Conservation (phyloP, 2,888 invertebrate species). For the Ophion costatus region DNA sequence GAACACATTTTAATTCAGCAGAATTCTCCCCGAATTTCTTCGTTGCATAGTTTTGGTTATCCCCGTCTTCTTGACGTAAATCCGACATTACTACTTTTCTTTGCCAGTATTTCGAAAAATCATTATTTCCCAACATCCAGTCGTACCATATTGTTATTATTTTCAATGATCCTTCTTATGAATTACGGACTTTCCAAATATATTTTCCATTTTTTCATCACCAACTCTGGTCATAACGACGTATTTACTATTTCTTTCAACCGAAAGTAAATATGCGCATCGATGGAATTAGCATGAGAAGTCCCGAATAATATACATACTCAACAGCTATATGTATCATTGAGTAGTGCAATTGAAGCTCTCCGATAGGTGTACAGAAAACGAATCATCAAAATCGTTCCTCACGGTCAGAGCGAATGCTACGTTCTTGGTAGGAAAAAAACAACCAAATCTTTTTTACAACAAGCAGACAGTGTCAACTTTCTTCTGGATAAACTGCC, state of each 20-base stretch:
- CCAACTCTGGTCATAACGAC: not conserved
- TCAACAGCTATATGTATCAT: constrained; percentile 12
- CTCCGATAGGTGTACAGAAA: constrained; percentile 15
- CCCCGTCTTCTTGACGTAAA: too few species aligned
- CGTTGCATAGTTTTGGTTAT: too few species aligned
- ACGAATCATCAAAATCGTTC: constrained; percentile 58
- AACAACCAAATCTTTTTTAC: constrained; percentile 50
- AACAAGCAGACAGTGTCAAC: constrained; percentile 45
- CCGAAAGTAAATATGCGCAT: not conserved
- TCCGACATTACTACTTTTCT: too few species aligned
- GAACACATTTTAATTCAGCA: too few species aligned
- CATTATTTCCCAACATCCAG: too few species aligned
- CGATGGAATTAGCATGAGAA: not conserved
- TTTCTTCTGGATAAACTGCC: constrained; percentile 16
- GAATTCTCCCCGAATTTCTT: too few species aligned
- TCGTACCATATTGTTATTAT: too few species aligned
- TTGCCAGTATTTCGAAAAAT: too few species aligned
- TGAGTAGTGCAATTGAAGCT: constrained; percentile 36
- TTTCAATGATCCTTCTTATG: too few species aligned
- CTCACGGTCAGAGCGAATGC: constrained; percentile 52
- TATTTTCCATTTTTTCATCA: not conserved
- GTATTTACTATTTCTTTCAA: too few species aligned
- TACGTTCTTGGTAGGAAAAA: constrained; percentile 1
- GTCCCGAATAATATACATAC: not conserved
- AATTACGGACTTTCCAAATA: not conserved